Base-by-base conservation (phyloP, 1,140 invertebrate genomes). In the Drosophila oshimai region DNA sequence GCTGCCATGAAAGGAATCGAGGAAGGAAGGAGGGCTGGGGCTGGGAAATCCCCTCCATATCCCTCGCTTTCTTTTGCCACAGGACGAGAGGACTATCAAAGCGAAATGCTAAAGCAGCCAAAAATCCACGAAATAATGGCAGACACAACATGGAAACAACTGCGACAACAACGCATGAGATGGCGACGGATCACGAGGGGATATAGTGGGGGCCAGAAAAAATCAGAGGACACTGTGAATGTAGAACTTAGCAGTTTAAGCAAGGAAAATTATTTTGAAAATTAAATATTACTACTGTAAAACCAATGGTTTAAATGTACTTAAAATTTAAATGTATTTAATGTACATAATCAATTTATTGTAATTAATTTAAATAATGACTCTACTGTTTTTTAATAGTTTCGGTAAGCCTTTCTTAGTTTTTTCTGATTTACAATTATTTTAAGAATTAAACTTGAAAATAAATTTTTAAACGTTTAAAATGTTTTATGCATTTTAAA, bases 91-190 rank as follows among this genome's bases (percentile, higher is more conserved):
- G 80, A 86, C 80, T 87, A 87, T 87, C 81, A 87, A 87, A 87
- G 81, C 87, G 81, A 87, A 87, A 87, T 87, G 81, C 81, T 87
- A 87, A 87, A 87, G 81, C 81, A 87, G 76, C 81, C 80, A 84
- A 81, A 87, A 87, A 87, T 87, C 81, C 81, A 87, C 81, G 73
- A 87, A 87, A 87, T 87, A 87, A 87, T 87, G 81, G 81, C 76
- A 76, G 61, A 87, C 76, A 81, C 74, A 87, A 87, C 81, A 87
- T 81, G 61, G 83, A 73, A 84, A 87, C 81, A 87, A 87, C 76
- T 87, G 81, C 79, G 81, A 87, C 81, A 77, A 84, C 70, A 84
- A 71, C 54, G 37, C 67, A 71, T 42, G 65, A 72, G 36, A 51
- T 39, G 50, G 34, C 24, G 6, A 28, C 28, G 41, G 53, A 60